Conservation (phyloP, 2,888 invertebrate species). For the Trypoxylon attenuatum region DNA sequence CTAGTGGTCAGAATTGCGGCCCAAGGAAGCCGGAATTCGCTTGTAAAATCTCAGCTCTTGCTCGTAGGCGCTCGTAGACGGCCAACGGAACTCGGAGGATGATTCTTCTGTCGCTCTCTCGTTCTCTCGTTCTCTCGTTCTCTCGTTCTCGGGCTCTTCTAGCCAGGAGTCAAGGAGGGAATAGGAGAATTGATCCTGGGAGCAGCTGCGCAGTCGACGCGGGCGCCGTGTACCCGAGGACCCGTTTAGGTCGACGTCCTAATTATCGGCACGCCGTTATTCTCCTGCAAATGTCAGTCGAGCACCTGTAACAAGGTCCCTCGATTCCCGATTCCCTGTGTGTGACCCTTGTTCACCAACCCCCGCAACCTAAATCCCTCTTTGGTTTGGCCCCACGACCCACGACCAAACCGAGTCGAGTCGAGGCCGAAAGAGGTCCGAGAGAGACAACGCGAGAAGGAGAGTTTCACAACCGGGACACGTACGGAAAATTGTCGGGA, state of each 20-base stretch:
- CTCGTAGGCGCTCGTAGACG: too few relatives aligned
- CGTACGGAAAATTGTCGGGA: not conserved
- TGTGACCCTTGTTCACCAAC: too few relatives aligned
- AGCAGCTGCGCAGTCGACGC: constrained; percentile 26
- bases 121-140: not conserved
- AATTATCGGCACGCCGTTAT: constrained; percentile 10
- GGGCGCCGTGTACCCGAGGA: constrained; percentile 1
- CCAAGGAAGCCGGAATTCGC: not conserved
- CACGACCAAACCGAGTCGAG: not conserved
- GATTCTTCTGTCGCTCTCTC: not conserved
- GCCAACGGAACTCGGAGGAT: too few relatives aligned
- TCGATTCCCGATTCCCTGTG: too few relatives aligned
- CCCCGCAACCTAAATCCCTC: not conserved
- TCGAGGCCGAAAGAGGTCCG: not conserved
- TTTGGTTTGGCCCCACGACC: not conserved
- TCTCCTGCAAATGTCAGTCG: not conserved
- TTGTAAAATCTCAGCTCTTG: too few relatives aligned
- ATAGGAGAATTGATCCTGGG: constrained; percentile 26
- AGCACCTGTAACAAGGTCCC: not conserved
- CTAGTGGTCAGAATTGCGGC: not conserved
- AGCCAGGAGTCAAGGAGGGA: not conserved
- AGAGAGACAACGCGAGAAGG: not conserved
- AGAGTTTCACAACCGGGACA: not conserved
- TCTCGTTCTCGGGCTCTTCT: not conserved
- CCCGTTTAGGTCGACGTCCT: constrained; percentile 4